Base-by-base conservation (phyloP, 1,140 invertebrate species). In the Solenopsis invicta region DNA sequence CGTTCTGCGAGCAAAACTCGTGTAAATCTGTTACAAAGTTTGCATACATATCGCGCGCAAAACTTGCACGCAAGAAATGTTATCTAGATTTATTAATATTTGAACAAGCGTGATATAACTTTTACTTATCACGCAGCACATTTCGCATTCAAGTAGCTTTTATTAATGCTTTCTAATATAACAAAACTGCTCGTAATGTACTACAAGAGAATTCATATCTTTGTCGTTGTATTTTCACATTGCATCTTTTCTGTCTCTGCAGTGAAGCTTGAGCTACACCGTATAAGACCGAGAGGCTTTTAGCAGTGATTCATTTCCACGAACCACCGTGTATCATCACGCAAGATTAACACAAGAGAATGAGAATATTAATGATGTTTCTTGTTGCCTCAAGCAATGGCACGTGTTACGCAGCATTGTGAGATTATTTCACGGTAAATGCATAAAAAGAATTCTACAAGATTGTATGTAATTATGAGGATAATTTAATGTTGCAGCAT, bases 51-150 rank as follows among this genome's bases (percentile, higher is more conserved):
- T n/a, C n/a, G n/a, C n/a, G n/a, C n/a, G n/a, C n/a, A n/a, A n/a
- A n/a, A n/a, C n/a, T n/a, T n/a, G n/a, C n/a, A n/a, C n/a, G n/a
- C n/a, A n/a, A n/a, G n/a, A n/a, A n/a, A n/a, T n/a, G n/a, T n/a
- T n/a, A n/a, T n/a, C n/a, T n/a, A n/a, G 29, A 74, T 75, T 37
- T 75, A 16, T 56, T 3, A 8, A 3, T 50, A 72, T 74, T 54
- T 10, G 6, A 54, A 34, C 16, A 74, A 54, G 4, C 10, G 21
- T 34, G 16, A 56, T 21, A 71, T 45, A 41, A 50, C 2, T 45
- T 13, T 54, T 72, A 24, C 37, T 6, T 69, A 34, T 52, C 4
- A n/a, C 4, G 8, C 9, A 71, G 29, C 0, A 2, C n/a, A 52
- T 71, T 21, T 71, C 48, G 1, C 2, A 34, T 34, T 72, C 21